These are phyloP conservation scores for Centropyge bicolor DNA, from an alignment of 2,797 vertebrate genomes.

Conservation along the genomic window DNA sequence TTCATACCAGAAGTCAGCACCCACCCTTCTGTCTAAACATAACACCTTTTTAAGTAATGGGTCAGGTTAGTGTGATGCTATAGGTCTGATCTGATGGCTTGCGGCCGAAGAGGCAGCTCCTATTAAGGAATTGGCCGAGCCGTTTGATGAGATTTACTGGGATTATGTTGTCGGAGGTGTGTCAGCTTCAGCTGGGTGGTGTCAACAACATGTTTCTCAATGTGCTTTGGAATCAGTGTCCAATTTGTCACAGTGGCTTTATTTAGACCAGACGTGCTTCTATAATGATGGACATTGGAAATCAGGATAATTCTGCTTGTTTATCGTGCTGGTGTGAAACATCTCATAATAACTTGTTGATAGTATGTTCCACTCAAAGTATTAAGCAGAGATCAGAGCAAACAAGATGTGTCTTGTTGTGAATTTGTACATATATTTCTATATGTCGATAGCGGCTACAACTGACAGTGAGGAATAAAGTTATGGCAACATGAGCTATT, in stretches of 20 bases:
- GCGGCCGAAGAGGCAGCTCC: neutral
- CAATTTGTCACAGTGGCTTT: constrained; percentile 9
- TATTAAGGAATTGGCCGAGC: constrained; percentile 22
- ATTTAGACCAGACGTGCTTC: neutral
- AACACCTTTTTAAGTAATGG: constrained; percentile 37
- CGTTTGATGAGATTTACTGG: constrained; percentile 42
- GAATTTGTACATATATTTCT: constrained; percentile 12
- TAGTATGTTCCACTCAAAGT: neutral
- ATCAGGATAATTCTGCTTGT: neutral
- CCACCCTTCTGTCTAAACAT: constrained; percentile 52
- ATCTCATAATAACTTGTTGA: constrained; percentile 2
- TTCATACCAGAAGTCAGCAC: constrained; percentile 48
- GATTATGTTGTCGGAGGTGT: constrained; percentile 34
- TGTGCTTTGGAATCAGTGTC: constrained; percentile 14
- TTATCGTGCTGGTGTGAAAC: neutral
- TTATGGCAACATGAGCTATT: constrained; percentile 1
- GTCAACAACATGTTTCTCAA: constrained; percentile 23
- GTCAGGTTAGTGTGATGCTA: constrained; percentile 29
- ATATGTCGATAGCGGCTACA: constrained; percentile 7
- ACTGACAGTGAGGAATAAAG: neutral
- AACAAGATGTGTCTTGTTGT: neutral
- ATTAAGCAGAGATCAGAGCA: neutral
- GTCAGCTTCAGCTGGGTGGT: constrained; percentile 8
- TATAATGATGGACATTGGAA: neutral
- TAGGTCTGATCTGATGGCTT: constrained; percentile 7